phyloP scores from a whole-genome alignment of 2,888 invertebrate genomes.

The Spisula subtruncata region DNA sequence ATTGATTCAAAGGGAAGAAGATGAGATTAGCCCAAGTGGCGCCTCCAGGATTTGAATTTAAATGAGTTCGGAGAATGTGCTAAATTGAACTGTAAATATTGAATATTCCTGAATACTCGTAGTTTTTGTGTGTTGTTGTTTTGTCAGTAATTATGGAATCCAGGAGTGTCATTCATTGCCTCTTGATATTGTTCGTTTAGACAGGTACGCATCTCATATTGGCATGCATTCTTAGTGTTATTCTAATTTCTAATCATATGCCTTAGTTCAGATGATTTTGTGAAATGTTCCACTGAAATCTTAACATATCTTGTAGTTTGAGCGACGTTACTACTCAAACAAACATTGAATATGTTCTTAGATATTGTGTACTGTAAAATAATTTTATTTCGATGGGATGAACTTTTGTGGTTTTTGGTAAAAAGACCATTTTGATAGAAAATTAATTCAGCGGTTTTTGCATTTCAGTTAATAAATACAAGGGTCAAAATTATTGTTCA shows the following conservation, averaged over 20 bases:
- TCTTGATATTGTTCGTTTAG: background rate
- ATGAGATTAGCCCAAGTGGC: conserved; percentile 9
- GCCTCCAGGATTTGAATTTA: conserved; percentile 20
- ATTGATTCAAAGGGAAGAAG: conserved; percentile 14
- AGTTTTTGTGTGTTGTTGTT: background rate
- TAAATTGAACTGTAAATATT: conserved; percentile 31
- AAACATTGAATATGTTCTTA: background rate
- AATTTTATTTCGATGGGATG: too few species aligned
- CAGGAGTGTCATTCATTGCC: background rate
- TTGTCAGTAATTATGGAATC: conserved; percentile 4
- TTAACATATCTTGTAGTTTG: background rate
- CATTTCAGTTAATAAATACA: too few species aligned
- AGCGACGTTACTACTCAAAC: background rate
- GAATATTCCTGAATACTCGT: background rate
- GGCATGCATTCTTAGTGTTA: background rate
- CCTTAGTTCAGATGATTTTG: background rate
- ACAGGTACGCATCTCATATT: background rate
- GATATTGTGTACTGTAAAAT: background rate
- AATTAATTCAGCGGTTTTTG: too few species aligned
- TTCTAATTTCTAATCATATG: background rate
- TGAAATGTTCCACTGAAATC: background rate
- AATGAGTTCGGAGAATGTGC: conserved; percentile 24
- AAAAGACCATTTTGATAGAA: too few species aligned
- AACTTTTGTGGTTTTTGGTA: too few species aligned
- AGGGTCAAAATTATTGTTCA: too few species aligned